A percentile compares a stretch with the other conserved stretches of the same genome.
phyloP scores from a whole-genome alignment of 2,797 vertebrate genomes.

The Phalloptychus januarius region DNA sequence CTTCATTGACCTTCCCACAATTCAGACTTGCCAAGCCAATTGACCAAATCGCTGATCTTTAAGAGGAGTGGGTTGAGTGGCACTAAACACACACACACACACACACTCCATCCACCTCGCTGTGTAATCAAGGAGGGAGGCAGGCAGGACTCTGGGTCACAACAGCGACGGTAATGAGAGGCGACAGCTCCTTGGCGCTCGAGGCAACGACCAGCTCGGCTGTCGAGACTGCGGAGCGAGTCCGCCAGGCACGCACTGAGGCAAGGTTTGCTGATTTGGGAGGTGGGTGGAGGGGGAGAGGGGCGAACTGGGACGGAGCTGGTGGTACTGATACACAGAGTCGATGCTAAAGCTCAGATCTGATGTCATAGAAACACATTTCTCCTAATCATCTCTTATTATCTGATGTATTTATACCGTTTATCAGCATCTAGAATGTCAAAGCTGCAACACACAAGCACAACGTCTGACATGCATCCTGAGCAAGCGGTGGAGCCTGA shows the following conservation, averaged over 20 bases:
- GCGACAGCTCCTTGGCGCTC: constrained; percentile 84
- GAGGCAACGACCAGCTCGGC: constrained; percentile 86
- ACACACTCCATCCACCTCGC: constrained; percentile 68
- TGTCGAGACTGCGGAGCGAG: constrained; percentile 81
- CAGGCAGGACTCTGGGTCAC: constrained; percentile 79
- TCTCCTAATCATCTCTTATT: constrained; percentile 29
- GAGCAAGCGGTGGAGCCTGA: constrained; percentile 63
- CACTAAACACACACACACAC: constrained; percentile 43
- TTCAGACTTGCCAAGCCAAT: constrained; percentile 82
- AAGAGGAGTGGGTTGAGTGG: constrained; percentile 66
- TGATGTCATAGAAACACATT: constrained; percentile 36
- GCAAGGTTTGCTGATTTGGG: constrained; percentile 80
- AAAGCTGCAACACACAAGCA: constrained; percentile 38
- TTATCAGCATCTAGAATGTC: constrained; percentile 23
- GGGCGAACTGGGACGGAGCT: constrained; percentile 52
- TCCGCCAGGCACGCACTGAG: constrained; percentile 85
- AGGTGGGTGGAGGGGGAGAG: constrained; percentile 18
- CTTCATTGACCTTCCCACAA: constrained; percentile 78
- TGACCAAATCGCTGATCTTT: constrained; percentile 88
- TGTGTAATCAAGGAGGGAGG: constrained; percentile 83
- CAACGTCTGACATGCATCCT: constrained; percentile 47
- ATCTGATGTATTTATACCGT: background rate
- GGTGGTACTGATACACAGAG: constrained; percentile 59
- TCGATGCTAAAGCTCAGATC: constrained; percentile 48
- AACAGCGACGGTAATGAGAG: constrained; percentile 82